These are phyloP conservation scores for Hydrotaea cyrtoneurina DNA, from an alignment of 2,888 invertebrate species.

Conservation along the genomic window DNA sequence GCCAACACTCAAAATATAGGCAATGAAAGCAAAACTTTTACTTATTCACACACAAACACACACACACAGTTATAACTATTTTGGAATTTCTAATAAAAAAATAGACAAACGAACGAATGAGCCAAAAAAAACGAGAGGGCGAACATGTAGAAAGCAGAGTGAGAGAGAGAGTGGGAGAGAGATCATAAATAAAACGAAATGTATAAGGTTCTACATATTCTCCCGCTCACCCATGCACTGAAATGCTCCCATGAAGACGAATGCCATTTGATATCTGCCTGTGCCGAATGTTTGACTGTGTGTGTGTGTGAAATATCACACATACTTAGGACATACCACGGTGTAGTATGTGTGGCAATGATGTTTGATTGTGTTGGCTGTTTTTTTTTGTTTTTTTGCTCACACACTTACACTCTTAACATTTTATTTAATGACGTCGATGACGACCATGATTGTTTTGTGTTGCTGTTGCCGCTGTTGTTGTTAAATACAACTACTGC, in stretches of 20 bases:
- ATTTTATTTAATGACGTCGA: conserved; percentile 64
- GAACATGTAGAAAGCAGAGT: not conserved
- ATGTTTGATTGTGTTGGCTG: conserved; percentile 14
- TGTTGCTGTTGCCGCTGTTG: conserved; percentile 8
- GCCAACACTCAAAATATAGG: not conserved
- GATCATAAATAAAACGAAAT: conserved; percentile 20
- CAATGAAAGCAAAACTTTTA: not conserved
- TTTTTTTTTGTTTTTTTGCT: conserved; percentile 7
- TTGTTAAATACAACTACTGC: conserved; percentile 37
- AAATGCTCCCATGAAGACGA: not conserved
- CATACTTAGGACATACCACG: conserved; percentile 35
- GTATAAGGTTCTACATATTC: conserved; percentile 33
- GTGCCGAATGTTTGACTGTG: not conserved
- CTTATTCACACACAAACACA: not conserved
- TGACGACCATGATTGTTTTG: conserved; percentile 64
- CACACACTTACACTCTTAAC: conserved; percentile 43
- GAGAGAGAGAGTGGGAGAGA: too few relatives aligned
- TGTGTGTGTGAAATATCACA: conserved; percentile 31
- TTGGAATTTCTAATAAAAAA: conserved; percentile 25
- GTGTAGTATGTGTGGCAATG: conserved; percentile 23
- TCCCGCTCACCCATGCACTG: not conserved
- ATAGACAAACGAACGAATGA: not conserved
- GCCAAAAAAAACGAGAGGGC: not conserved
- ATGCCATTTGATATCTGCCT: not conserved
- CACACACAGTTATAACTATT: not conserved